Evolutionary conservation across 2,797 vertebrate genomes (phyloP), one percentile per base, ranked within the genome.

Genomic region (Enteromius paludinosus): DNA sequence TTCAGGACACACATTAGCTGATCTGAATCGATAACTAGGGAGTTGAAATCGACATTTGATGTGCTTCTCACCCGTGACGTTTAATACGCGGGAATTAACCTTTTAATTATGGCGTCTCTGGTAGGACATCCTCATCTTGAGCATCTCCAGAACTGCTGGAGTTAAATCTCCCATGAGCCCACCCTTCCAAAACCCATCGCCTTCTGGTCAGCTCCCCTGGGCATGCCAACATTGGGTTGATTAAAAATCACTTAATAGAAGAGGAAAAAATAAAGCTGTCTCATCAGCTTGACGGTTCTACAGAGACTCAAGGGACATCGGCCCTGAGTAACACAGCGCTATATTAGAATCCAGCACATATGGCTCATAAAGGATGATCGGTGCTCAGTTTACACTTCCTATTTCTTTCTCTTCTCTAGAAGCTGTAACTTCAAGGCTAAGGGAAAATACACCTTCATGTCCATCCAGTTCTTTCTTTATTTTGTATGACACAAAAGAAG

Each of bases 161-260:
- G 47, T 47, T 80, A 49, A 79, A 78, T 73, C 30, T 83, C 86
- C 59, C 83, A 3, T 38, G 65, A 54, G 78, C 28, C 49, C 17
- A 45, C 18, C 70, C 64, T 71, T 82, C 66, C 43, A 69, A 83
- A 84, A 80, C 83, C 74, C 84, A 85, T 88, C 83, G 84, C 86
- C 85, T 84, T 64, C 87, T 87, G 84, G 90, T 87, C 86, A 78
- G 62, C 87, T 85, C 91, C 91, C 93, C 83, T 86, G 89, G 92
- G 92, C 90, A 92, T 89, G 91, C 89, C 91, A 92, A 93, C 93
- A 91, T 92, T 77, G 76, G 79, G 93, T 94, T 95, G 93, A 95
- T 95, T 94, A 95, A 94, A 95, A 94, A 94, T 93, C 92, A 94
- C 93, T 95, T 94, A 93, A 93, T 89, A 86, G 88, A 85, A 89